These are phyloP conservation scores for Alethe diademata DNA, from an alignment of 2,113 vertebrate species.

Conservation along the genomic window DNA sequence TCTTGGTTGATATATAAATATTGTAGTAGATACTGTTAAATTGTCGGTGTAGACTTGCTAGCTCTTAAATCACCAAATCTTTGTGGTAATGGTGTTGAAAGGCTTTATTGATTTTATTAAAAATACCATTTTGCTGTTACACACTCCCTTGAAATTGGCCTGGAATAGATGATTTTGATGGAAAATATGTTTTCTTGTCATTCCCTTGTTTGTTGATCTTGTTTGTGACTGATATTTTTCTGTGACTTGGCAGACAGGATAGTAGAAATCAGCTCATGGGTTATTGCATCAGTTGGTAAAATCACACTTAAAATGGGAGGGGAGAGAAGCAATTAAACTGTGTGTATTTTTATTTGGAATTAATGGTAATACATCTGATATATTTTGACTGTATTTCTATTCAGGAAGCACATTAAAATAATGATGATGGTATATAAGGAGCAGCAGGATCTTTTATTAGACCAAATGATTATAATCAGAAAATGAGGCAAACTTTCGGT, in stretches of 20 bases:
- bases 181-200: background rate
- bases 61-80: background rate
- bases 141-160: background rate
- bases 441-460: slow-evolving; percentile 17
- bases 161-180: background rate
- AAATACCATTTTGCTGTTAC: background rate
- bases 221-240: background rate
- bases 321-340: background rate
- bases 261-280: background rate
- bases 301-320: background rate
- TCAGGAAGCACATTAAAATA: background rate
- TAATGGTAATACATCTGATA: background rate
- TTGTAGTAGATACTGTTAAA: background rate
- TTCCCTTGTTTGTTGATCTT: background rate
- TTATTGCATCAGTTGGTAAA: background rate
- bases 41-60: background rate
- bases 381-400: background rate
- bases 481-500: background rate
- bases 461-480: background rate
- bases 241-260: background rate
- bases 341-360: background rate
- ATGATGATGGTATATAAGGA: background rate
- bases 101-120: background rate
- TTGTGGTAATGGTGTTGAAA: background rate
- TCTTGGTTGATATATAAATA: background rate